phyloP scores from a whole-genome alignment of 2,888 invertebrate species.

The Rhingia campestris region DNA sequence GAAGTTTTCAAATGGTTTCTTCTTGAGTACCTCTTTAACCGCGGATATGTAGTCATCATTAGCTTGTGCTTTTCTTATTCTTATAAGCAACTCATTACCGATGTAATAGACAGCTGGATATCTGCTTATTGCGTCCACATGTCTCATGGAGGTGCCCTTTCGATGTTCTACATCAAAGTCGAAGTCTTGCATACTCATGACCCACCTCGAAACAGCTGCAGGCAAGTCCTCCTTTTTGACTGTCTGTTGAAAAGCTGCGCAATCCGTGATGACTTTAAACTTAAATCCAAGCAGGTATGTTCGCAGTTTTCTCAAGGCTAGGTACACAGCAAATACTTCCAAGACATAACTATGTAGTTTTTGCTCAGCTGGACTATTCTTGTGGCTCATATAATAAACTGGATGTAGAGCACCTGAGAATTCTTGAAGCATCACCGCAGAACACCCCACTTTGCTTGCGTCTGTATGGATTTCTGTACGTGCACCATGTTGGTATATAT shows the following conservation, averaged over 20 bases:
- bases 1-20: slow-evolving; percentile 28
- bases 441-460: too few relatives aligned
- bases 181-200: slow-evolving; percentile 39
- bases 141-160: slow-evolving; percentile 14
- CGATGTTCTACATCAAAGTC: slow-evolving; percentile 35
- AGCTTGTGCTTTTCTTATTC: slow-evolving; percentile 19
- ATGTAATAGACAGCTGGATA: slow-evolving; percentile 6
- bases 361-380: slow-evolving; percentile 31
- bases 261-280: slow-evolving; percentile 32
- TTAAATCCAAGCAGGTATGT: slow-evolving; percentile 29
- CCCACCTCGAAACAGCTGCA: slow-evolving; percentile 25
- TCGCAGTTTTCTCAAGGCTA: slow-evolving; percentile 27
- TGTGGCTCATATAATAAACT: slow-evolving; percentile 17
- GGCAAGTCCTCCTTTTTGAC: slow-evolving; percentile 2
- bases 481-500: too few relatives aligned
- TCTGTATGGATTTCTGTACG: too few relatives aligned
- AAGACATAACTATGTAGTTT: slow-evolving; percentile 10
- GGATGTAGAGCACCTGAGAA: slow-evolving; percentile 6
- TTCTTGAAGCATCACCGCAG: too few relatives aligned
- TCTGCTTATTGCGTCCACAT: slow-evolving; percentile 33
- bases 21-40: slow-evolving; percentile 22
- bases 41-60: slow-evolving; percentile 38
- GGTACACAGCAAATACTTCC: slow-evolving; percentile 24
- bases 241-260: slow-evolving; percentile 36
- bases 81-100: not conserved